These are phyloP conservation scores for Erinaceus europaeus DNA, from an alignment of 2,113 vertebrate genomes.

Conservation along the genomic window DNA sequence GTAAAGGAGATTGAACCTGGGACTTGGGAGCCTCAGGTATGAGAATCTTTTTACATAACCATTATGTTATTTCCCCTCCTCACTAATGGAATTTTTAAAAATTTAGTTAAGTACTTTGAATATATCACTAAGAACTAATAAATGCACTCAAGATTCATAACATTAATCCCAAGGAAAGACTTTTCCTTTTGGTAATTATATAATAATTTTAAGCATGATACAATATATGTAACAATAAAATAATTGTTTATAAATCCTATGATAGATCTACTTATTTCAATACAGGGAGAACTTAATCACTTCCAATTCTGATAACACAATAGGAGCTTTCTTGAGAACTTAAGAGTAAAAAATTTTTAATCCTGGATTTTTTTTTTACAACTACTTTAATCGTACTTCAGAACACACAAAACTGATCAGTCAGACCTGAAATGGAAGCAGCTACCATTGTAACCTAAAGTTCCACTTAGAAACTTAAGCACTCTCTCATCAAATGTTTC, in stretches of 20 bases:
- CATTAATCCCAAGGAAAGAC: slow-evolving; percentile 40
- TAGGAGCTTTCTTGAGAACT: not conserved
- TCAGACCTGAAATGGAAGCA: not conserved
- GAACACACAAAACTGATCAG: not conserved
- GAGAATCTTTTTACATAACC: too few relatives aligned
- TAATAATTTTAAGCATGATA: slow-evolving; percentile 37
- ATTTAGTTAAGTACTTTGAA: slow-evolving; percentile 72
- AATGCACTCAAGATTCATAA: slow-evolving; percentile 23
- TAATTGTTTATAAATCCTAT: slow-evolving; percentile 9
- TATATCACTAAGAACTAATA: slow-evolving; percentile 54
- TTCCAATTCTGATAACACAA: slow-evolving; percentile 14
- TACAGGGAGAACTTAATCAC: not conserved
- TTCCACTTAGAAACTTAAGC: not conserved
- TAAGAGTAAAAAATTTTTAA: not conserved
- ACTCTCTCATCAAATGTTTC: not conserved
- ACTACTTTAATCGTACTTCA: not conserved
- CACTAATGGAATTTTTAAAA: slow-evolving; percentile 54
- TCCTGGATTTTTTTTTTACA: not conserved
- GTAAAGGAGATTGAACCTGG: too few relatives aligned
- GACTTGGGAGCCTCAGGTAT: too few relatives aligned
- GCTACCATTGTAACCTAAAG: not conserved
- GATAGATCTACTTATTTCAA: slow-evolving; percentile 30
- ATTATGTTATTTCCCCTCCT: too few relatives aligned
- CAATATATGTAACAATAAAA: slow-evolving; percentile 11
- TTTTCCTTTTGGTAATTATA: slow-evolving; percentile 47